phyloP scores from a whole-genome alignment of 2,888 invertebrate genomes.

The Pseudococcus longispinus region DNA sequence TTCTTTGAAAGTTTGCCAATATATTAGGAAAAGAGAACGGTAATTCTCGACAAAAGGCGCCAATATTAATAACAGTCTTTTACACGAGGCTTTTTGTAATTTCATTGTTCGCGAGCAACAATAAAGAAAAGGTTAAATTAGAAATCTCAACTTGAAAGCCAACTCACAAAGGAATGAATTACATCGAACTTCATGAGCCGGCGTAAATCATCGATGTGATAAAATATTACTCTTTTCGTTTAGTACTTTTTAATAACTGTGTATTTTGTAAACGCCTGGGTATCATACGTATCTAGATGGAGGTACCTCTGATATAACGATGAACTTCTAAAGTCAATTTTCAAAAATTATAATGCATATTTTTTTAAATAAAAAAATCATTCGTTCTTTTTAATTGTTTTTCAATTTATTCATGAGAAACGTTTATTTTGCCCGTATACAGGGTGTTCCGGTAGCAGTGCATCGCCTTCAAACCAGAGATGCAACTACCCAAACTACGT shows the following conservation, averaged over 20 bases:
- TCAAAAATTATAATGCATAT: no score
- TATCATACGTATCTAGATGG: background rate
- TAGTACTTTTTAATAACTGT: constrained; percentile 22
- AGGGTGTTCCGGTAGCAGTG: no score
- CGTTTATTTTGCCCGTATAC: no score
- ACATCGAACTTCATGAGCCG: constrained; percentile 34
- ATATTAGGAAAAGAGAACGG: constrained; percentile 35
- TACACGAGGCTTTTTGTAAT: constrained; percentile 39
- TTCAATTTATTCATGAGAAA: no score
- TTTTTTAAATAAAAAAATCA: no score
- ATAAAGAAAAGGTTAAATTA: constrained; percentile 48
- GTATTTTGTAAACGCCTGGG: no score
- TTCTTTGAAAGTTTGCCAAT: constrained; percentile 45
- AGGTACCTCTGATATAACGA: no score
- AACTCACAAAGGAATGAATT: constrained; percentile 33
- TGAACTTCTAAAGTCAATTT: no score
- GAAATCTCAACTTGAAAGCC: constrained; percentile 40
- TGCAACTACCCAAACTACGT: no score
- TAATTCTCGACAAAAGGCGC: constrained; percentile 46
- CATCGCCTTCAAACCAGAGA: no score
- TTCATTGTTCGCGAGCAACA: constrained; percentile 30
- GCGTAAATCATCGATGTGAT: constrained; percentile 42
- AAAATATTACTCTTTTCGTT: constrained; percentile 17
- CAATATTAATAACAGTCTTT: constrained; percentile 45
- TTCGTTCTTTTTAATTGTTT: no score